Evolutionary conservation across 2,797 vertebrate species (phyloP), one percentile per base, ranked within the genome.

Genomic region (Poliocrania exsul): DNA sequence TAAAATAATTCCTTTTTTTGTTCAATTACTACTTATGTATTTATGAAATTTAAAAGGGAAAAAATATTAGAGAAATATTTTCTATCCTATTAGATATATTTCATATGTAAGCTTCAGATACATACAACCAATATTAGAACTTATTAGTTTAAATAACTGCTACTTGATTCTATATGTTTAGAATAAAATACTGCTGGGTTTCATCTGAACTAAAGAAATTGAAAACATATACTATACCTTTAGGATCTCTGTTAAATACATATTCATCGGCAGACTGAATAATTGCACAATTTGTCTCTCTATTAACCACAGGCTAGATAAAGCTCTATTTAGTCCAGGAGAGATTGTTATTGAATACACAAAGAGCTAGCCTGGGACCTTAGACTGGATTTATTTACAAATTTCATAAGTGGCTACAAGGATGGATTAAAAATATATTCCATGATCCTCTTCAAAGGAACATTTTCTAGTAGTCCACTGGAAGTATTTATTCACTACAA

Each of bases 401-500:
- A 94, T 98, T 98, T 98, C 95, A 96, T 94, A 84, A 96, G 95
- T 96, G 97, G 96, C 95, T 97, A 73, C 95, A 85, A 82, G 80
- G 96, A 96, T 96, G 93, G 95, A 98, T 98, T 98, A 98, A 98
- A 98, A 98, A 98, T 96, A 98, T 74, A 97, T 97, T 98, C 98
- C 97, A 97, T 96, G 96, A 95, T 96, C 97, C 96, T 97, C 95
- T 98, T 97, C 97, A 97, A 97, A 97, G 94, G 96, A 97, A 86
- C 88, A 79, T 97, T 98, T 98, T 97, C 97, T 98, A 97, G 97
- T 81, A 96, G 97, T 95, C 96, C 96, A 97, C 97, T 97, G 97
- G 98, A 98, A 95, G 87, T 97, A 98, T 98, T 99, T 98, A 98
- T 98, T 99, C 97, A 96, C 86, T 67, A 95, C 95, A 98, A 98